Evolutionary conservation across 2,113 vertebrate species (phyloP).

Genomic region (Tylochromis polylepis): DNA sequence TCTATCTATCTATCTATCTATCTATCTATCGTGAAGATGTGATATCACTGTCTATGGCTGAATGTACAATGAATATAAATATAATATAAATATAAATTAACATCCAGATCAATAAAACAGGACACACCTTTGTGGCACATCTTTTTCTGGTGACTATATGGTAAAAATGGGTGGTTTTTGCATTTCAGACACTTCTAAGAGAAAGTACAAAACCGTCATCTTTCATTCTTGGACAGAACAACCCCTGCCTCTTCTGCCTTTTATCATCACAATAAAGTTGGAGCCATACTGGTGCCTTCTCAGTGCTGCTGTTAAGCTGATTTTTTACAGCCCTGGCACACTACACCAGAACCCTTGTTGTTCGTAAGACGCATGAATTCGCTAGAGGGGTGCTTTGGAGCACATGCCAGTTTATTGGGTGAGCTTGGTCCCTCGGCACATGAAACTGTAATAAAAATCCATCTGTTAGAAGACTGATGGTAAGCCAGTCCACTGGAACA

Average conservation of each 20-base stretch:
- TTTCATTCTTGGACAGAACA: neutral
- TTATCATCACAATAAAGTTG: slow-evolving; percentile 31
- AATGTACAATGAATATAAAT: neutral
- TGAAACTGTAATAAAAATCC: slow-evolving; percentile 69
- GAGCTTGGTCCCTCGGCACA: slow-evolving; percentile 52
- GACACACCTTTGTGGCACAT: neutral
- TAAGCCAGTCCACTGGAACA: slow-evolving; percentile 28
- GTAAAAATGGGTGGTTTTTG: neutral
- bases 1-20: too few species aligned
- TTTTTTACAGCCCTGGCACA: slow-evolving; percentile 38
- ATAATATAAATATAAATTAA: rapidly evolving
- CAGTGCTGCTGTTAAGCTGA: slow-evolving; percentile 15
- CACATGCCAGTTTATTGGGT: slow-evolving; percentile 42
- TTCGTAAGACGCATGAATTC: slow-evolving; percentile 45
- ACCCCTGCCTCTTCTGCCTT: neutral
- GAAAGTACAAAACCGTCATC: neutral
- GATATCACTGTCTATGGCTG: neutral
- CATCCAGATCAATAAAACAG: neutral
- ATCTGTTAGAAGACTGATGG: slow-evolving; percentile 58
- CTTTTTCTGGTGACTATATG: neutral
- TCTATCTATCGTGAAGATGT: neutral
- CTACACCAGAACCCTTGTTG: slow-evolving; percentile 25
- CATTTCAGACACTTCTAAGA: neutral
- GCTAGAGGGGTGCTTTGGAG: slow-evolving; percentile 33
- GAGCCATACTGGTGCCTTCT: neutral